These are phyloP conservation scores for Mythimna lalbum DNA, from an alignment of 2,888 invertebrate genomes.

Conservation along the genomic window DNA sequence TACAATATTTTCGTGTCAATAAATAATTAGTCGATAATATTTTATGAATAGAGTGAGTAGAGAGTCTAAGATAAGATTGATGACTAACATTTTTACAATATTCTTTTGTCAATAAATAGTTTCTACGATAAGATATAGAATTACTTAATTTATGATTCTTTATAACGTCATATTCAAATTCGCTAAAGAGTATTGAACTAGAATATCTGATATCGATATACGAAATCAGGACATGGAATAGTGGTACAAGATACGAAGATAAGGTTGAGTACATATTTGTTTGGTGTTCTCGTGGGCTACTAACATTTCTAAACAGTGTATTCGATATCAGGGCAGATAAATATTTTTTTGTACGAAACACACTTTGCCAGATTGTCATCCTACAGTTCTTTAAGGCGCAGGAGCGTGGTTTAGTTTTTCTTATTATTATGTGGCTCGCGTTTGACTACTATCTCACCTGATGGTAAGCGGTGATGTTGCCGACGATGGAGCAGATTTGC, in stretches of 20 bases:
- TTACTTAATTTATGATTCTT: slow-evolving; percentile 9
- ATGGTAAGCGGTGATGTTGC: too few species aligned
- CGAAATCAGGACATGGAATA: slow-evolving; percentile 50
- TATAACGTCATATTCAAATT: slow-evolving; percentile 7
- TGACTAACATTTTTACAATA: too few species aligned
- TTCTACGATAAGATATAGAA: slow-evolving; percentile 40
- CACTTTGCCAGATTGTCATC: background rate
- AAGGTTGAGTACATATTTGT: slow-evolving; percentile 45
- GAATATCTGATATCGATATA: slow-evolving; percentile 58
- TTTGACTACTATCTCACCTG: too few species aligned
- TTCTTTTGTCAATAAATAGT: too few species aligned
- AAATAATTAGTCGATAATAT: slow-evolving; percentile 5
- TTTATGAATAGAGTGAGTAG: background rate
- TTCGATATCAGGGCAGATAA: slow-evolving; percentile 30
- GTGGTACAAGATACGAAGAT: slow-evolving; percentile 46
- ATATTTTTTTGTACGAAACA: background rate
- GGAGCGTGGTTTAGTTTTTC: background rate
- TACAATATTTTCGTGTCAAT: slow-evolving; percentile 5
- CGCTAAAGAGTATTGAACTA: slow-evolving; percentile 48
- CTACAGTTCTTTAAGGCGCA: background rate
- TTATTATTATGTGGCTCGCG: too few species aligned
- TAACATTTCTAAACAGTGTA: slow-evolving; percentile 16
- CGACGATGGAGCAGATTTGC: too few species aligned
- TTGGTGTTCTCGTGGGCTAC: slow-evolving; percentile 22
- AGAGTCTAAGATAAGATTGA: too few species aligned